Evolutionary conservation across 2,797 vertebrate species (phyloP), one percentile per base, ranked within the genome.

Genomic region (Schizopygopsis pylzovi): DNA sequence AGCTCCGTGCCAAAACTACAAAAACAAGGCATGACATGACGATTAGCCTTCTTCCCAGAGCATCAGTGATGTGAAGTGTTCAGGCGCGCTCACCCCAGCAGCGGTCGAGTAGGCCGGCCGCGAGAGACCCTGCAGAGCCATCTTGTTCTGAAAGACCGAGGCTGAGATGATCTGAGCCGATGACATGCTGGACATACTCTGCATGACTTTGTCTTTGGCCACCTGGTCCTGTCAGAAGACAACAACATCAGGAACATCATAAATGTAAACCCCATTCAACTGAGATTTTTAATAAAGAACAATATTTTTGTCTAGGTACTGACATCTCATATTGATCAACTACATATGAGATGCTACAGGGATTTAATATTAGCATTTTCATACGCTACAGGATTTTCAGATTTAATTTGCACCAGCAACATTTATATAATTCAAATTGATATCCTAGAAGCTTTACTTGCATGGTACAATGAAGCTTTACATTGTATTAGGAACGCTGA

Each of bases 111-210:
- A 97, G 86, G 96, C 91, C 18, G 96, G 95, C 89, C 97, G 95
- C 20, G 97, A 92, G 78, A 98, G 96, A 81, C 96, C 95, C 91
- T 97, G 96, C 88, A 97, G 94, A 88, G 95, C 94, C 96, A 98
- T 96, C 95, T 99, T 98, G 94, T 95, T 98, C 92, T 98, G 97
- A 93, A 98, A 97, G 93, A 97, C 96, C 1, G 97, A 93, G 92
- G 97, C 95, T 12, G 98, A 99, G 94, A 99, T 96, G 93, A 98
- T 97, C 95, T 99, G 98, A 33, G 98, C 97, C 67, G 98, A 98
- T 87, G 98, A 98, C 97, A 99, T 97, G 91, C 95, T 95, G 92
- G 98, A 97, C 97, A 99, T 98, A 92, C 96, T 99, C 93, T 99
- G 97, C 90, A 99, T 95, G 79, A 97, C 97, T 94, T 99, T 98